These are phyloP conservation scores for Notarius lentiginosus DNA, from an alignment of 2,113 vertebrate genomes.

Conservation along the genomic window DNA sequence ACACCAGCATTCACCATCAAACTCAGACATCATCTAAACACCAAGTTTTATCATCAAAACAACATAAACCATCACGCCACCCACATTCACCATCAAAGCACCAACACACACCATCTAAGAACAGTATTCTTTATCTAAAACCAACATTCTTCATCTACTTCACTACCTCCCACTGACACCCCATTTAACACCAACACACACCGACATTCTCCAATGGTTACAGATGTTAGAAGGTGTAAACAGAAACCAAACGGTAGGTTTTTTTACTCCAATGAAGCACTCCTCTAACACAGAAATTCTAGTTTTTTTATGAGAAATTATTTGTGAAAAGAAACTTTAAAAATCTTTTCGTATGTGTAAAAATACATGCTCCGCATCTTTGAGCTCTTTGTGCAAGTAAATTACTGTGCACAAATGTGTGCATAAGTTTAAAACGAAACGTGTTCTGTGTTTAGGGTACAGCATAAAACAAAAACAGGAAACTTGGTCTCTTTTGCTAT, in stretches of 20 bases:
- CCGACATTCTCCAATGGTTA: not conserved
- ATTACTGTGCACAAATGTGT: not conserved
- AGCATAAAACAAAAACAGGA: not conserved
- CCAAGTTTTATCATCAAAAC: not conserved
- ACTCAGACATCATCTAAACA: not conserved
- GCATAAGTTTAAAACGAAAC: not conserved
- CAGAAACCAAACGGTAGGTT: not conserved
- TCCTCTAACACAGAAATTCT: not conserved
- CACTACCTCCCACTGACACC: not conserved
- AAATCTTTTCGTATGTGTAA: not conserved
- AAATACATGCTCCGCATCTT: not conserved
- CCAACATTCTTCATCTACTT: not conserved
- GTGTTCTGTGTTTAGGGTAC: not conserved
- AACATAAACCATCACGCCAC: not conserved
- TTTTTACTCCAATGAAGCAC: not conserved
- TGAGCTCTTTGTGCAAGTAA: not conserved
- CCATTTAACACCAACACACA: not conserved
- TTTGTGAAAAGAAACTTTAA: not conserved
- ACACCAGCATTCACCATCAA: not conserved
- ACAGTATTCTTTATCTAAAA: not conserved
- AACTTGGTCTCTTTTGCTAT: not conserved
- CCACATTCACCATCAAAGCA: not conserved
- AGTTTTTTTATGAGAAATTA: not conserved
- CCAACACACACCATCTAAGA: not conserved
- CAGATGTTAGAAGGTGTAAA: constrained; percentile 1